phyloP scores from a whole-genome alignment of 2,888 invertebrate species.

The Mylabris sibirica region DNA sequence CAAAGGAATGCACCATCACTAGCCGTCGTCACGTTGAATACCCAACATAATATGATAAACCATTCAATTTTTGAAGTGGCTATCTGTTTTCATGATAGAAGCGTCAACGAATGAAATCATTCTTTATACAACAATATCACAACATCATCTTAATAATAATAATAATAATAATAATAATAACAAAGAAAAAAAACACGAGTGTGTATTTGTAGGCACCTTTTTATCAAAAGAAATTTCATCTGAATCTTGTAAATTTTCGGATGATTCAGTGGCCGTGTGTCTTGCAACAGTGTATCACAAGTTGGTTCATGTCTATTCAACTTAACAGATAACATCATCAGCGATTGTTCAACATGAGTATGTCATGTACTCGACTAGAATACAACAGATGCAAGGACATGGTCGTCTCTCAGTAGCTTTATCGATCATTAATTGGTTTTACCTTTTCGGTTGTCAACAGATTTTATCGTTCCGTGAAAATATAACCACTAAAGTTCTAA shows the following conservation, averaged over 20 bases:
- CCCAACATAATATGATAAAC: neutral
- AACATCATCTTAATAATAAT: neutral
- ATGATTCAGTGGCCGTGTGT: neutral
- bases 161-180: too few relatives aligned
- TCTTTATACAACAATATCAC: neutral
- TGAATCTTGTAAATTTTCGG: neutral
- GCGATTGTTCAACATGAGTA: constrained; percentile 17
- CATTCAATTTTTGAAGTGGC: neutral
- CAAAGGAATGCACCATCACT: constrained; percentile 22
- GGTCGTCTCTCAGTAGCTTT: constrained; percentile 12
- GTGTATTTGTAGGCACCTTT: neutral
- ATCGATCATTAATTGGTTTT: constrained; percentile 14
- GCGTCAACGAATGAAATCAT: neutral
- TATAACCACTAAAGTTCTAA: neutral
- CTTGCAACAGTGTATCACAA: neutral
- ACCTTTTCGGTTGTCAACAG: constrained; percentile 1
- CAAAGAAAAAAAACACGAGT: neutral
- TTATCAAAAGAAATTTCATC: neutral
- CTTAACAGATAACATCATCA: constrained; percentile 4
- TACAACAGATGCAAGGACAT: constrained; percentile 17
- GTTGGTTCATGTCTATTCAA: neutral
- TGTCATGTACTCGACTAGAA: constrained; percentile 14
- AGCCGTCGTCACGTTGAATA: constrained; percentile 2
- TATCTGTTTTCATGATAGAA: neutral
- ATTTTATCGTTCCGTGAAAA: constrained; percentile 1